phyloP scores from a whole-genome alignment of 1,140 invertebrate species.

The Drosophila dunni region DNA sequence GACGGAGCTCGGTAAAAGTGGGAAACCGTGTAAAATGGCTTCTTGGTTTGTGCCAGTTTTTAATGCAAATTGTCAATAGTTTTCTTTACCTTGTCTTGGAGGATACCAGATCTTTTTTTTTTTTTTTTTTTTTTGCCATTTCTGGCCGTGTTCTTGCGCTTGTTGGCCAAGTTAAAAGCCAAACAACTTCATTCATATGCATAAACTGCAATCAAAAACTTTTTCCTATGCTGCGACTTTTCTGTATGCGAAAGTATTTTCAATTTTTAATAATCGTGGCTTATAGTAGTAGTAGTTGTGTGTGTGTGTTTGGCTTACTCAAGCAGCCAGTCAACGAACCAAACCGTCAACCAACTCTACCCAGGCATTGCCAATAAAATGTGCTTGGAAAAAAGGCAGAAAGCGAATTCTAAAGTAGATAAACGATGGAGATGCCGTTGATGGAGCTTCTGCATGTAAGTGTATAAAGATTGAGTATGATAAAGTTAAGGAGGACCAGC shows the following conservation, averaged over 20 bases:
- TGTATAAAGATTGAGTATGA: conserved; percentile 32
- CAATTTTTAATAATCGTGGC: conserved; percentile 77
- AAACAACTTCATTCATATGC: conserved; percentile 76
- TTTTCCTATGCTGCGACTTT: conserved; percentile 23
- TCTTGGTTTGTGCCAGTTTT: conserved; percentile 46
- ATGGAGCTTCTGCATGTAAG: conserved; percentile 28
- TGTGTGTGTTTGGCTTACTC: background rate
- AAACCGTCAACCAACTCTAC: background rate
- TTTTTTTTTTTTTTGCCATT: background rate
- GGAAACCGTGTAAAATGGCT: conserved; percentile 8
- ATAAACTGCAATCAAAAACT: conserved; percentile 67
- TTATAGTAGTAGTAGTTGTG: conserved; percentile 32
- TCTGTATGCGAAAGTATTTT: conserved; percentile 58
- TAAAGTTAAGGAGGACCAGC: background rate
- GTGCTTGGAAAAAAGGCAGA: conserved; percentile 10
- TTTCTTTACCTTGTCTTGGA: conserved; percentile 27
- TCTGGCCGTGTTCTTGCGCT: conserved; percentile 34
- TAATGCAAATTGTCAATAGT: conserved; percentile 65
- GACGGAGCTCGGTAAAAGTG: background rate
- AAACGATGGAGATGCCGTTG: conserved; percentile 25
- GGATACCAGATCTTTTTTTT: too few relatives aligned
- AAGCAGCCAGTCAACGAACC: conserved; percentile 20
- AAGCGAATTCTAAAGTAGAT: conserved; percentile 19
- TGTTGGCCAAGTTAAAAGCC: conserved; percentile 58
- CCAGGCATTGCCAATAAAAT: conserved; percentile 27